Base-by-base conservation (phyloP, 2,113 vertebrate genomes). In the Suncus etruscus region DNA sequence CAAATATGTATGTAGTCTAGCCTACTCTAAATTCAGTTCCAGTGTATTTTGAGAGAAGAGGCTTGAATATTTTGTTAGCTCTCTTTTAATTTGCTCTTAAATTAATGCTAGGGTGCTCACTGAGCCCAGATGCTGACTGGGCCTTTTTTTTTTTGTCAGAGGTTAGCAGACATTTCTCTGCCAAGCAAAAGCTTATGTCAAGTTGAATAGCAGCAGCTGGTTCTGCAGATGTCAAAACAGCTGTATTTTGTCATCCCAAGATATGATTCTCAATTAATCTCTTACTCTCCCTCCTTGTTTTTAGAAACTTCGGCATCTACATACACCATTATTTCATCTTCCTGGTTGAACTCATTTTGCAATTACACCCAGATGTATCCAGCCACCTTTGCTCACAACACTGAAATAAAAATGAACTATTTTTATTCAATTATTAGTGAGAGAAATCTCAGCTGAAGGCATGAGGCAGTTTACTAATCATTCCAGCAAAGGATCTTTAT, bases 161-260 rank as follows among this genome's bases (percentile, higher is more conserved):
- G 73, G 54, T 31, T 61, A 81, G 65, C 65, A 93, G 76, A 83
- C 85, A 58, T 31, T 3, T 7, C n/a, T 94, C 93, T 77, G 86
- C 32, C 54, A 77, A 76, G 87, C 32, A 48, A 29, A 74, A 85
- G 81, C 91, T 18, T n/a, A 20, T 86, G 81, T 85, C 86, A 91
- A 81, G 45, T 72, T 1, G 82, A 74, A 68, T 24, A 47, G 76
- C 83, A 90, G 65, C 92, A 96, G 77, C 76, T 96, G 93, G 90
- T 92, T 76, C 77, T 61, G 31, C 95, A 97, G 93, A 95, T 96
- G 91, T 69, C 69, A 90, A 81, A 88, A 76, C 93, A 96, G 93
- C 74, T 90, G 89, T 74, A 31, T 70, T 75, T 14, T 72, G 69
- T 94, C 95, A 94, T 89, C 74, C 58, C 7, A 82, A 95, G 93